phyloP scores from a whole-genome alignment of 2,888 invertebrate genomes.

The Pecten maximus region DNA sequence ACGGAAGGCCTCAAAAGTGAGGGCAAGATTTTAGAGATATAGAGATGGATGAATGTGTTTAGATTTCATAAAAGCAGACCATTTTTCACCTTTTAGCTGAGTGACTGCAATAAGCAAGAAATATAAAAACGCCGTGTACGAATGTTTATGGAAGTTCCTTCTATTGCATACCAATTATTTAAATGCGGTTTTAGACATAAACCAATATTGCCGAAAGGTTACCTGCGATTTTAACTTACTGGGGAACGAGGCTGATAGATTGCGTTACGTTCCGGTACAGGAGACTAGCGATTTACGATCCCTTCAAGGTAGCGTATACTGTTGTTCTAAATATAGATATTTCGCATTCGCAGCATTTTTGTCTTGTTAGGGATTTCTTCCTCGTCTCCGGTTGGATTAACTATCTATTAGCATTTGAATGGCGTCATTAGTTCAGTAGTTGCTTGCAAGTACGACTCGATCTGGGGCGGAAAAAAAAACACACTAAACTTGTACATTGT shows the following conservation, averaged over 20 bases:
- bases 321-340: not conserved
- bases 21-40: not conserved
- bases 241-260: not conserved
- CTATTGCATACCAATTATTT: not conserved
- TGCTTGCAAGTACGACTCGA: not conserved
- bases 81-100: not conserved
- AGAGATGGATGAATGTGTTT: not conserved
- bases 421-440: not conserved
- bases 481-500: not conserved
- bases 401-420: not conserved
- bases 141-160: not conserved
- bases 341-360: not conserved
- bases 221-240: not conserved
- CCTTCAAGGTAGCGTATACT: not conserved
- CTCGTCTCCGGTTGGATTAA: not conserved
- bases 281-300: not conserved
- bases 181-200: not conserved
- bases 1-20: not conserved
- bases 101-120: not conserved
- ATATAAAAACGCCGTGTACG: not conserved
- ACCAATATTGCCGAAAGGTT: not conserved
- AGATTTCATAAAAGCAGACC: not conserved
- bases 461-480: not conserved
- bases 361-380: not conserved
- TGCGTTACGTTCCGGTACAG: not conserved